Conservation (phyloP, 2,113 vertebrate genomes). For the Larimichthys polyactis region DNA sequence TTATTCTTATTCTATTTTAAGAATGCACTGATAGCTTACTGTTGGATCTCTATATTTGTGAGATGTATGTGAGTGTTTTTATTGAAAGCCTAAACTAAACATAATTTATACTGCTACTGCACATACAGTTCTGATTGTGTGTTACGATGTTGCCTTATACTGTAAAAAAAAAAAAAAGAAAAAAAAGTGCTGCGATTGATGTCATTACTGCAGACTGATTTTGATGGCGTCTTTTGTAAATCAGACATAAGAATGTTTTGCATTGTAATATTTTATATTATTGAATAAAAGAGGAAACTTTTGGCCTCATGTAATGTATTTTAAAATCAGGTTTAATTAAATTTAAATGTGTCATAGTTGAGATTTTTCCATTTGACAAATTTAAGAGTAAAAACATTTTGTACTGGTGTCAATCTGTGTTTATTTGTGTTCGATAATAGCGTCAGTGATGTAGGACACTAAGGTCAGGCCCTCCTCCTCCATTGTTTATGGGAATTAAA, state of each 20-base stretch:
- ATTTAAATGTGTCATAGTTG: neutral
- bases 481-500: neutral
- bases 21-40: conserved; percentile 61
- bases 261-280: conserved; percentile 70
- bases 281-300: conserved; percentile 53
- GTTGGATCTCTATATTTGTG: conserved; percentile 63
- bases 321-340: neutral
- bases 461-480: neutral
- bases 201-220: conserved; percentile 54
- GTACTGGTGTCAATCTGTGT: neutral
- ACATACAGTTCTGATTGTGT: conserved; percentile 52
- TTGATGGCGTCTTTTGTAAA: conserved; percentile 58
- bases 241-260: conserved; percentile 56
- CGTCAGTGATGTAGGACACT: neutral
- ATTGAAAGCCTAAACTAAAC: conserved; percentile 52
- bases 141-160: conserved; percentile 64
- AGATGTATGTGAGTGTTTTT: conserved; percentile 57
- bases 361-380: neutral
- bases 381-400: neutral
- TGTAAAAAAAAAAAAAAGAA: conserved; percentile 35
- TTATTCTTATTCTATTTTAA: conserved; percentile 54
- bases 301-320: conserved; percentile 25
- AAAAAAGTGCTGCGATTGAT: conserved; percentile 38
- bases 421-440: conserved; percentile 13
- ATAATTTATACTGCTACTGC: conserved; percentile 68